These are phyloP conservation scores for Petrosia ficiformis DNA, from an alignment of 37 sponge, comb jelly and placozoan genomes.

Conservation along the genomic window DNA sequence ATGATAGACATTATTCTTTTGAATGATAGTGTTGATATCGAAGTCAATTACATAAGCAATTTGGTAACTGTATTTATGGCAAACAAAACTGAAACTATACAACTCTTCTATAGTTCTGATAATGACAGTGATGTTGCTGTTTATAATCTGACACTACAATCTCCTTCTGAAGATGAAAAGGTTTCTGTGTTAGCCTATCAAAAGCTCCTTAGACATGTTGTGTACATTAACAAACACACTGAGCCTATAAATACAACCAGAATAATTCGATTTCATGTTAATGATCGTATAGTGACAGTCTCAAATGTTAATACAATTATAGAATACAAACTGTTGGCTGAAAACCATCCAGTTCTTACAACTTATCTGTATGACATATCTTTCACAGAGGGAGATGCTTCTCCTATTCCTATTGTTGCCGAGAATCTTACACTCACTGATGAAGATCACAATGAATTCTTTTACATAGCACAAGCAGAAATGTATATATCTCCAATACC, in stretches of 20 bases:
- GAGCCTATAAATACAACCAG: constrained; percentile 80
- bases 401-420: constrained; percentile 45
- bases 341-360: constrained; percentile 65
- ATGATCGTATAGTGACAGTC: constrained; percentile 67
- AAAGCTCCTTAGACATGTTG: constrained; percentile 44
- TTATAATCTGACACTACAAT: not conserved
- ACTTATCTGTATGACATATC: constrained; percentile 10
- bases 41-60: constrained; percentile 6
- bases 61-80: constrained; percentile 18
- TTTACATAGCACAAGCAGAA: constrained; percentile 60
- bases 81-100: constrained; percentile 16
- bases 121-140: not conserved
- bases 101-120: constrained; percentile 7
- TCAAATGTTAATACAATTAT: constrained; percentile 36
- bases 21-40: not conserved
- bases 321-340: constrained; percentile 46
- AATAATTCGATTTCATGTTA: constrained; percentile 51
- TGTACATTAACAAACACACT: constrained; percentile 60
- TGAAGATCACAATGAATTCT: constrained; percentile 82
- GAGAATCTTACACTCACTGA: constrained; percentile 66
- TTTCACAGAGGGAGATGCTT: constrained; percentile 46
- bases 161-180: not conserved
- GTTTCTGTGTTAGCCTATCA: constrained; percentile 59
- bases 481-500: constrained; percentile 55
- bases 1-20: constrained; percentile 16